Conservation (phyloP, 2,888 invertebrate genomes). For the Linnaemya tessellans region DNA sequence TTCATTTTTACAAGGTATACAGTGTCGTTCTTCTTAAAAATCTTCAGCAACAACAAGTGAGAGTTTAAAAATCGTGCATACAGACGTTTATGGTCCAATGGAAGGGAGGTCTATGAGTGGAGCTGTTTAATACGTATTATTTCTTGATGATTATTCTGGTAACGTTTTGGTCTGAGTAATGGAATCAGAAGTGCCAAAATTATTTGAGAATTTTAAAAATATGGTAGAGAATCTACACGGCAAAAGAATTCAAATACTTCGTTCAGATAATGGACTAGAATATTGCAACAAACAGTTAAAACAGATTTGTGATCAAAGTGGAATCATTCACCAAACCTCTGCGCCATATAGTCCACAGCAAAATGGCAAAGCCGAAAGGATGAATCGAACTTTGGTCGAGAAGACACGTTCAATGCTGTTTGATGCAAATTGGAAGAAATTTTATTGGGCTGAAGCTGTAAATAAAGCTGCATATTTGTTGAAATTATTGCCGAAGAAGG, state of each 20-base stretch:
- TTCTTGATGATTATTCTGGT: constrained; percentile 51
- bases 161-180: too few species aligned
- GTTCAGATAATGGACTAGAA: constrained; percentile 30
- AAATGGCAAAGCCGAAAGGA: constrained; percentile 37
- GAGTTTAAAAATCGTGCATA: constrained; percentile 18
- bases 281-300: constrained; percentile 10
- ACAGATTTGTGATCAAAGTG: constrained; percentile 13
- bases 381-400: constrained; percentile 36
- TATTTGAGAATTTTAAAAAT: constrained; percentile 19
- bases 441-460: constrained; percentile 31
- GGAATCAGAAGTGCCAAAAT: constrained; percentile 23
- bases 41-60: constrained; percentile 5
- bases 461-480: too few species aligned
- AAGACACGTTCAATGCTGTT: constrained; percentile 30
- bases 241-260: constrained; percentile 25
- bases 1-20: constrained; percentile 28
- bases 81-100: constrained; percentile 36
- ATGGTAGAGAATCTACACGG: too few species aligned
- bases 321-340: constrained; percentile 33
- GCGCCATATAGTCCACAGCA: constrained; percentile 43
- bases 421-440: constrained; percentile 32
- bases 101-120: constrained; percentile 38
- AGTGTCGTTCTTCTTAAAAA: constrained; percentile 10
- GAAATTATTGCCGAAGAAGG: too few species aligned
- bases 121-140: constrained; percentile 25